phyloP scores from a whole-genome alignment of 2,113 vertebrate genomes.

The Atlantisia rogersi region DNA sequence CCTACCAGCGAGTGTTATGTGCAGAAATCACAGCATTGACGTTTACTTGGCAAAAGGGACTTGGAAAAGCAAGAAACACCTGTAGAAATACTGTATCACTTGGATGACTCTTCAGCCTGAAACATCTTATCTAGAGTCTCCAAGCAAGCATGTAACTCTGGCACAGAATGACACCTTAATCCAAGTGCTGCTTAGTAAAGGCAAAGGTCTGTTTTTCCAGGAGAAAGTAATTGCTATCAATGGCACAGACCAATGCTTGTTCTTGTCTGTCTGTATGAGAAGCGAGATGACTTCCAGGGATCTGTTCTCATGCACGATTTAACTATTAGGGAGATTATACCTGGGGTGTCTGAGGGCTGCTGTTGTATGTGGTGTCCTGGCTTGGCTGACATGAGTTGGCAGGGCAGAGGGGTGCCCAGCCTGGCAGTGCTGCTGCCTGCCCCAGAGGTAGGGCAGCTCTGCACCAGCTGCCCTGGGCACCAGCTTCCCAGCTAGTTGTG shows the following conservation, averaged over 20 bases:
- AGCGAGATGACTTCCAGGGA: neutral
- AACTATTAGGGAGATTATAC: neutral
- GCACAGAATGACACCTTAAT: neutral
- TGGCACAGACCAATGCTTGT: neutral
- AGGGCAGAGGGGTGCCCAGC: neutral
- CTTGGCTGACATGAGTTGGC: neutral
- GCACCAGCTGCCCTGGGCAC: fast-evolving
- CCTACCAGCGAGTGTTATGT: neutral
- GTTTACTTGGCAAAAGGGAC: neutral
- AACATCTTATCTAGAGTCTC: neutral
- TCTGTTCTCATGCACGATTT: neutral
- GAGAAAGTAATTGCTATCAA: neutral
- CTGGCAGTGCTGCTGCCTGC: neutral
- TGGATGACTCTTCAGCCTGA: neutral
- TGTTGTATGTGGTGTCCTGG: fast-evolving
- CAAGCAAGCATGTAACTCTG: neutral
- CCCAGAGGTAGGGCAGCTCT: neutral
- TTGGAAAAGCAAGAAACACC: neutral
- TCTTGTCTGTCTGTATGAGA: neutral
- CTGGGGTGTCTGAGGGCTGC: neutral
- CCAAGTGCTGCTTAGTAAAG: neutral
- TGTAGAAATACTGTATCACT: neutral
- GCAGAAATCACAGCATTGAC: neutral
- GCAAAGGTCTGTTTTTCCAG: neutral
- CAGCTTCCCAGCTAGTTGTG: fast-evolving